Evolutionary conservation across 2,797 vertebrate species (phyloP), one percentile per base, ranked within the genome.

Genomic region (Anniella stebbinsi): DNA sequence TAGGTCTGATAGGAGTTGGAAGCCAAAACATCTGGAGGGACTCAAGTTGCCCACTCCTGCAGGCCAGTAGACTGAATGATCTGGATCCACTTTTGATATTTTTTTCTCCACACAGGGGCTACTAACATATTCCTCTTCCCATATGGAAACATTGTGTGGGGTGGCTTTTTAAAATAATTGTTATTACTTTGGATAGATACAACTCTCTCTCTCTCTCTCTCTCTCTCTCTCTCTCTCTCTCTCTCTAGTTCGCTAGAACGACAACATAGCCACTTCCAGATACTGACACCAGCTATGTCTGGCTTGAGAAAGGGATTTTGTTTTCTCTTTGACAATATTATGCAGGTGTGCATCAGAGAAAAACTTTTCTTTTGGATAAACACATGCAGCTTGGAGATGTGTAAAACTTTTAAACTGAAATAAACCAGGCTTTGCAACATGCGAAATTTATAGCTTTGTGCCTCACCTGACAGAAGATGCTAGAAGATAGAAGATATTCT

Each of bases 361-460:
- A 93, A 94, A 48, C 2, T 3, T 41, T 92, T 7, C 67, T 84
- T 48, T 87, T 81, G 84, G 82, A 45, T 30, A 25, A 0, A 28
- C 21, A 70, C 8, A 81, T 3, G 1, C 0, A 0, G 25, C 2
- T 89, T 6, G 48, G 41, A 94, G 87, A 93, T 91, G 70, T 63
- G 75, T 85, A 95, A 95, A 92, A 4, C 10, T 85, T 96, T 94
- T 76, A 75, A 93, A 87, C 51, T 17, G 17, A 57, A 73, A 90
- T 67, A 94, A 87, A 91, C 66, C 45, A 41, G 6, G 83, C 60
- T 95, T 89, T 69, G 84, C 57, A 94, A 82, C 51, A 80, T 51
- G 87, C 95, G 89, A 88, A 88, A 97, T 97, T 95, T 96, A 96
- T 92, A 94, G 83, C 84, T 80, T n/a, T 84, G 8, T 88, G 80